Percentiles rank a stretch among this genome's conserved stretches.
Evolutionary conservation across 2,888 invertebrate species (phyloP).

Genomic region (Itoplectis maculator): DNA sequence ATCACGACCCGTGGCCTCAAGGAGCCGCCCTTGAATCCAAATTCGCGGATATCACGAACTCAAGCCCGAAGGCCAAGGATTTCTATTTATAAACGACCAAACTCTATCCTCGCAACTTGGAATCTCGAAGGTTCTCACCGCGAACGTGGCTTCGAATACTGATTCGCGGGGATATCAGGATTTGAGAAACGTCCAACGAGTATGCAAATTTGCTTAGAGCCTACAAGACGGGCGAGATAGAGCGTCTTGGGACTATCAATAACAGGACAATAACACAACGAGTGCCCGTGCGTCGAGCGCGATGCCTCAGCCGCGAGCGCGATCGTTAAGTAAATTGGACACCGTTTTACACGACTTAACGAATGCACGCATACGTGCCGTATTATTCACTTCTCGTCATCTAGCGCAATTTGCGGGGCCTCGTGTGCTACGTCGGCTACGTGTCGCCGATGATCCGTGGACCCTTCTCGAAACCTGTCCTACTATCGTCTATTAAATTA

Average conservation of each 20-base stretch:
- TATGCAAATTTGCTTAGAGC: conserved; percentile 21
- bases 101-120: neutral
- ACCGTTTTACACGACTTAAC: conserved; percentile 67
- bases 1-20: neutral
- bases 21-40: conserved; percentile 36
- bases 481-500: conserved; percentile 55
- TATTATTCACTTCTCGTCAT: conserved; percentile 80
- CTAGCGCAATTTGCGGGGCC: conserved; percentile 72
- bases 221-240: neutral
- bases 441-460: conserved; percentile 22
- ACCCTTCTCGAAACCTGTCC: conserved; percentile 39
- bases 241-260: conserved; percentile 21
- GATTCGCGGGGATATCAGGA: neutral
- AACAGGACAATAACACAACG: conserved; percentile 29
- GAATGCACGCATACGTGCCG: conserved; percentile 43
- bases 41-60: conserved; percentile 5
- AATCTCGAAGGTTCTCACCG: conserved; percentile 23
- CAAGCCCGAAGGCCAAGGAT: conserved; percentile 3
- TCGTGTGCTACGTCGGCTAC: conserved; percentile 24
- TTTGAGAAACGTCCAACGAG: conserved; percentile 4
- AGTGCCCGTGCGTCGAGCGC: neutral
- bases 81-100: conserved; percentile 3
- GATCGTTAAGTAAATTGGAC: conserved; percentile 67
- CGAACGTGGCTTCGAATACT: conserved; percentile 3
- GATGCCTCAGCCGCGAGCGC: conserved; percentile 7